phyloP scores from a whole-genome alignment of 2,113 vertebrate species.

The Orthonyx spaldingii region DNA sequence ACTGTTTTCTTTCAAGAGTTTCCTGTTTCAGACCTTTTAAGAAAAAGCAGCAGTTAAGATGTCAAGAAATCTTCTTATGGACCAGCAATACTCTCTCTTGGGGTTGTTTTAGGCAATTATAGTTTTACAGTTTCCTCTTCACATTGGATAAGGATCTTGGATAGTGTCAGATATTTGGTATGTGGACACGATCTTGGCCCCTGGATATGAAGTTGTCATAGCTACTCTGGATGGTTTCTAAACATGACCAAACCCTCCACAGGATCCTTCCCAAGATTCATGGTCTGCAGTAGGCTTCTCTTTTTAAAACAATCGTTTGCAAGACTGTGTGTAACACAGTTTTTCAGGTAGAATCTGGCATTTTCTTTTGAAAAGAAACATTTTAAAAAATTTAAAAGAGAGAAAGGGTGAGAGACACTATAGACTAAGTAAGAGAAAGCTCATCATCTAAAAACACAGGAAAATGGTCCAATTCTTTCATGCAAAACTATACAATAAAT shows the following conservation, averaged over 20 bases:
- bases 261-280: not conserved
- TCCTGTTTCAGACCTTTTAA: not conserved
- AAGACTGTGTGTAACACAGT: not conserved
- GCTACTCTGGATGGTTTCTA: conserved; percentile 49
- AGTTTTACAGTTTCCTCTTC: conserved; percentile 45
- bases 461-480: not conserved
- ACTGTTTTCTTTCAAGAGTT: not conserved
- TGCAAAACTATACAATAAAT: not conserved
- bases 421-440: not conserved
- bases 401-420: not conserved
- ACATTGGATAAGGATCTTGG: conserved; percentile 45
- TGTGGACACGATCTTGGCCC: not conserved
- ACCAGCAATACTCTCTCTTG: not conserved
- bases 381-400: not conserved
- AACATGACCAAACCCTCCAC: conserved; percentile 12
- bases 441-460: not conserved
- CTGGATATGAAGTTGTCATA: conserved; percentile 19
- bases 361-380: not conserved
- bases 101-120: conserved; percentile 2
- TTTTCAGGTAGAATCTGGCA: not conserved
- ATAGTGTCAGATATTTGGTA: conserved; percentile 42
- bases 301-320: not conserved
- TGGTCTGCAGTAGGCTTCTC: not conserved
- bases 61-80: not conserved
- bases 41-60: not conserved